Evolutionary conservation across 2,113 vertebrate species (phyloP).

Genomic region (Micronycteris hirsuta): DNA sequence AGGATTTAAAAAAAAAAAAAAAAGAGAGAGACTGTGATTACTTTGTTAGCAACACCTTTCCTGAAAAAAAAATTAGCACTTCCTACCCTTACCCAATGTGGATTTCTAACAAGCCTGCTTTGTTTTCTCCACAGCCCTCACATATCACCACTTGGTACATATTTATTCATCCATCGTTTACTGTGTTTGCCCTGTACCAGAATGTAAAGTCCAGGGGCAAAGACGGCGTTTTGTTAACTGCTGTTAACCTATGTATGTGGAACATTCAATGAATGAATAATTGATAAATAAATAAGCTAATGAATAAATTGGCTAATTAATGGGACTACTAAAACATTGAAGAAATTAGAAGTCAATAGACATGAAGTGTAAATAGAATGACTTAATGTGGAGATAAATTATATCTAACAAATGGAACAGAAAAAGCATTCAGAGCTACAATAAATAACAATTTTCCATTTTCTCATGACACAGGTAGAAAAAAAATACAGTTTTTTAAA

Average conservation of each 20-base stretch:
- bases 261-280: background rate
- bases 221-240: background rate
- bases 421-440: background rate
- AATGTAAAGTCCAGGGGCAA: background rate
- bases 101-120: background rate
- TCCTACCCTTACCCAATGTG: background rate
- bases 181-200: background rate
- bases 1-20: too few species aligned
- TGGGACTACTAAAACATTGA: background rate
- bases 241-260: background rate
- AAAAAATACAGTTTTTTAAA: background rate
- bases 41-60: background rate
- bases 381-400: background rate
- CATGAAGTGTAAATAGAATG: constrained; percentile 8
- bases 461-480: background rate
- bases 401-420: background rate
- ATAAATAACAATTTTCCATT: background rate
- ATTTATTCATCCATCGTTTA: background rate
- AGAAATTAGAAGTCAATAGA: background rate
- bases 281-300: background rate
- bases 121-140: background rate
- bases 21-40: too few species aligned
- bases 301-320: background rate
- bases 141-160: background rate
- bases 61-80: background rate